These are phyloP conservation scores for Odontothrips loti DNA, from an alignment of 2,888 invertebrate species.

Conservation along the genomic window DNA sequence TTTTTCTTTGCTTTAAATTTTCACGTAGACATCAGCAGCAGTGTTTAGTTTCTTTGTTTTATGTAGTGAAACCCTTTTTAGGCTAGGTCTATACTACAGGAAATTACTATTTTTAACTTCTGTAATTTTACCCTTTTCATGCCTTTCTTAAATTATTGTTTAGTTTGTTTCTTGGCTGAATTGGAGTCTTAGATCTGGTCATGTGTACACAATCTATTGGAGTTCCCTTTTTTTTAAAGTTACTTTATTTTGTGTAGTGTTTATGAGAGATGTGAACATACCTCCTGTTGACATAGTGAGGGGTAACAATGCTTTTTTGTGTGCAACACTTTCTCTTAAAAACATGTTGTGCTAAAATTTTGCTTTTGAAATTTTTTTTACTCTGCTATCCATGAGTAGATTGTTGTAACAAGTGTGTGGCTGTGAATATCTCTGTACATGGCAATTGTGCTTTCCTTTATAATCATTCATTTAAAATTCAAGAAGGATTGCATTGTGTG, in stretches of 20 bases:
- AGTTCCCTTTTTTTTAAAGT: not conserved
- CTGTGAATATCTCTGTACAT: constrained; percentile 1
- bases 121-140: not conserved
- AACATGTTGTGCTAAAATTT: not conserved
- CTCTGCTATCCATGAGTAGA: too few relatives aligned
- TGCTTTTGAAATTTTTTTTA: not conserved
- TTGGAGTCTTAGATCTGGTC: not conserved
- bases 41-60: not conserved
- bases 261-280: not conserved
- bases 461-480: too few relatives aligned
- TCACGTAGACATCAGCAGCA: not conserved
- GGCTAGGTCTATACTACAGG: not conserved
- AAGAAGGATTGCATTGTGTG: too few relatives aligned
- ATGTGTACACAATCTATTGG: not conserved
- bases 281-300: too few relatives aligned
- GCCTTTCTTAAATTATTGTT: not conserved
- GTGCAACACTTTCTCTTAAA: not conserved
- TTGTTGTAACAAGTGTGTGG: not conserved
- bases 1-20: not conserved
- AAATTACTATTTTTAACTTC: not conserved
- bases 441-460: too few relatives aligned
- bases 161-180: not conserved
- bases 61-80: not conserved
- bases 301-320: too few relatives aligned
- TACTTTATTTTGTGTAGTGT: not conserved